These are phyloP conservation scores for Eidolon dupreanum DNA, from an alignment of 2,797 vertebrate genomes.

Conservation along the genomic window DNA sequence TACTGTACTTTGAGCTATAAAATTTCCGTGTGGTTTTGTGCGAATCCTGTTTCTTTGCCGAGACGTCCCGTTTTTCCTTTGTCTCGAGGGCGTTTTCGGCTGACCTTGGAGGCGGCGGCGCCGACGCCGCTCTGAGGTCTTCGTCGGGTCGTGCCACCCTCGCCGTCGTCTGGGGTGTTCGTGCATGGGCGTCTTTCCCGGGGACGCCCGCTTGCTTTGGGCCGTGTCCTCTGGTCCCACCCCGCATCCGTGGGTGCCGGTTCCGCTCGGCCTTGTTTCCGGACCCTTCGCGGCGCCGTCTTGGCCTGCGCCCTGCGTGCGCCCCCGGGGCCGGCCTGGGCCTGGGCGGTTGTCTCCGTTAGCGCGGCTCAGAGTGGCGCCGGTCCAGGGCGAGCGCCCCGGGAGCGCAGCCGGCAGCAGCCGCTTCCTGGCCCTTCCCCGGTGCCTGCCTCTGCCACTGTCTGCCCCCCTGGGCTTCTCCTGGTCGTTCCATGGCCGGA, in stretches of 20 bases:
- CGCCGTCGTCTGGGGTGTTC: not conserved
- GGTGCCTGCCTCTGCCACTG: rapidly evolving
- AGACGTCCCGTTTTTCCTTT: not conserved
- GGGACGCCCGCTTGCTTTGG: not conserved
- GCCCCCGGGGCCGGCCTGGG: rapidly evolving
- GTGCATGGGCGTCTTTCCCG: not conserved
- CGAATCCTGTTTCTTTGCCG: not conserved
- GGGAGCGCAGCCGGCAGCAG: not conserved
- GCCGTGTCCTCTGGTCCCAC: not conserved
- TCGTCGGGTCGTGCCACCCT: not conserved
- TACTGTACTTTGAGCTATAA: not conserved
- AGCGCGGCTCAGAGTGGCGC: not conserved
- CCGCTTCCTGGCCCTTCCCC: not conserved
- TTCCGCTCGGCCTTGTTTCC: not conserved
- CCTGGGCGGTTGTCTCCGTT: no score
- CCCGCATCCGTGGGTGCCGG: not conserved
- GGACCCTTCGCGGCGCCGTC: rapidly evolving
- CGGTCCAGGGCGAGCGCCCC: rapidly evolving
- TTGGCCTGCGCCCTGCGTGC: rapidly evolving
- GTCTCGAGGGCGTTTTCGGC: not conserved
- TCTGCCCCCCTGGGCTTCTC: not conserved
- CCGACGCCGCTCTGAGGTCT: not conserved
- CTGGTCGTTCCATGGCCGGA: not conserved
- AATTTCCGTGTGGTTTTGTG: not conserved
- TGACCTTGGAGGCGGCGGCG: not conserved